These are phyloP conservation scores for Antrozous pallidus DNA, from an alignment of 2,797 vertebrate species.

Conservation along the genomic window DNA sequence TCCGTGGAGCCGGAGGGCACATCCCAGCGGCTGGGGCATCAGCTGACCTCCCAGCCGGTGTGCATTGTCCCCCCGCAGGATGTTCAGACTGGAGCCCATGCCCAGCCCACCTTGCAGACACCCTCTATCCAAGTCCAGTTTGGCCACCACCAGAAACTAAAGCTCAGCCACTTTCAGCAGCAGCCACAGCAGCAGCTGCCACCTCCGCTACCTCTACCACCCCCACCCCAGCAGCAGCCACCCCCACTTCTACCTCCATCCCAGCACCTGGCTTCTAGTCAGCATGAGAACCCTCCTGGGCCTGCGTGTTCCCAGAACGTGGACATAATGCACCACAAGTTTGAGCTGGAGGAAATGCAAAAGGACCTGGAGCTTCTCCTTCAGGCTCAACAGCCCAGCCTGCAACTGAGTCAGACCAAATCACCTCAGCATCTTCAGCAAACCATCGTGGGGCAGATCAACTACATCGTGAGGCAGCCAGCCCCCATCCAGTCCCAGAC, in stretches of 20 bases:
- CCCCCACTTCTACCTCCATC: constrained; percentile 68
- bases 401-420: constrained; percentile 83
- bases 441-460: constrained; percentile 84
- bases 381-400: constrained; percentile 84
- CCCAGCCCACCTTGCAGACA: constrained; percentile 77
- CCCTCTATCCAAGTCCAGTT: constrained; percentile 82
- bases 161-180: constrained; percentile 75
- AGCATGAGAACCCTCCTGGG: constrained; percentile 75
- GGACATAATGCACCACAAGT: constrained; percentile 85
- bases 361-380: constrained; percentile 86
- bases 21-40: constrained; percentile 64
- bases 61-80: constrained; percentile 77
- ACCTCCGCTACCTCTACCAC: constrained; percentile 49
- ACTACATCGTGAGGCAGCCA: constrained; percentile 85
- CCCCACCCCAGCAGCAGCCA: constrained; percentile 69
- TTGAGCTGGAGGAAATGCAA: constrained; percentile 87
- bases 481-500: constrained; percentile 78
- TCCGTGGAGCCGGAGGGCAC: constrained; percentile 50
- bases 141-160: constrained; percentile 81
- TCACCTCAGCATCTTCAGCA: constrained; percentile 84
- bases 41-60: constrained; percentile 62
- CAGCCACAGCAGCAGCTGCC: constrained; percentile 71
- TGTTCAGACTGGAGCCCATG: constrained; percentile 77
- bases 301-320: constrained; percentile 83
- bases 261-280: constrained; percentile 52